Conservation (phyloP, 2,797 vertebrate species). For the Danionella dracula region DNA sequence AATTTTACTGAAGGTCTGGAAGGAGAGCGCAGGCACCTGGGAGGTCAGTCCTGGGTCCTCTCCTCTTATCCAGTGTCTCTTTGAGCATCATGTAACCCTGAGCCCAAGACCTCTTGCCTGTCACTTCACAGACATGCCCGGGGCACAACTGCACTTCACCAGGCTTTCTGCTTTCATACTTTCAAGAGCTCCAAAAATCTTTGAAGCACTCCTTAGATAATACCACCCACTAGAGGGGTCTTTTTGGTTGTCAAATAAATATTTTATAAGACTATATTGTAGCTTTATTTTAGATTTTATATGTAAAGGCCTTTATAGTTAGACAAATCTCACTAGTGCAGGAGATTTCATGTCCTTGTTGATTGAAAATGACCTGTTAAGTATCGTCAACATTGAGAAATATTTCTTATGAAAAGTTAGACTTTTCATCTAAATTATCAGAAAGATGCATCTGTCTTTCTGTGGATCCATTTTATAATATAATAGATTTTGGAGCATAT, state of each 20-base stretch:
- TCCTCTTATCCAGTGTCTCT: slow-evolving; percentile 47
- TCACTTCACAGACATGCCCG: slow-evolving; percentile 36
- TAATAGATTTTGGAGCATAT: too few relatives aligned
- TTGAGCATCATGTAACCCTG: slow-evolving; percentile 52
- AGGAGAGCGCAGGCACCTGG: slow-evolving; percentile 22
- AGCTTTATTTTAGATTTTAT: too few relatives aligned
- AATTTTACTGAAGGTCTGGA: slow-evolving; percentile 41
- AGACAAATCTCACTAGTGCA: too few relatives aligned
- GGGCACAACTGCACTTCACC: slow-evolving; percentile 37
- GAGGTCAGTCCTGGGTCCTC: slow-evolving; percentile 43
- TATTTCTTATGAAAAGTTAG: too few relatives aligned
- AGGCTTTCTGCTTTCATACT: slow-evolving; percentile 7
- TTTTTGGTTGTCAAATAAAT: neutral
- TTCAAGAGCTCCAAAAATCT: neutral
- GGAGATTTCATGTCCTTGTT: too few relatives aligned
- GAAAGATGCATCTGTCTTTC: slow-evolving; percentile 22
- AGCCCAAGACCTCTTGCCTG: slow-evolving; percentile 45
- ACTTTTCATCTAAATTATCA: too few relatives aligned
- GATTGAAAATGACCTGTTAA: too few relatives aligned
- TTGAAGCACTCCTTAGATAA: neutral
- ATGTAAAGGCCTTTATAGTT: too few relatives aligned
- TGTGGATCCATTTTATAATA: neutral
- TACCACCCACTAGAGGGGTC: neutral
- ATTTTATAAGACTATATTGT: neutral
- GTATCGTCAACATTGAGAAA: too few relatives aligned